Evolutionary conservation across 2,797 vertebrate genomes (phyloP).

Genomic region (Enoplosus armatus): DNA sequence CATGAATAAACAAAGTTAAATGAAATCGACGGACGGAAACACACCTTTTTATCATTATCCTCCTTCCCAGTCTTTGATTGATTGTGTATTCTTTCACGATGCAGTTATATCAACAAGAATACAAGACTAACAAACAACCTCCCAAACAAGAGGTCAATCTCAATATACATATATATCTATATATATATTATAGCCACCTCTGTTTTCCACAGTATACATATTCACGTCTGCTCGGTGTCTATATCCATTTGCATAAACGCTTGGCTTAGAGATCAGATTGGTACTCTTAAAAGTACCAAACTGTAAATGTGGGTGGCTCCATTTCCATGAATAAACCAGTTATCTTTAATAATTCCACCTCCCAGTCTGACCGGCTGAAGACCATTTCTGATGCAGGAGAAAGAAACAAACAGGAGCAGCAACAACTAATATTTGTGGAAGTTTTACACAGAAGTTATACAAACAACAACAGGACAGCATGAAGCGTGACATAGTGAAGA

Average conservation of each 20-base stretch:
- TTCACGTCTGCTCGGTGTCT: conserved; percentile 45
- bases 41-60: not conserved
- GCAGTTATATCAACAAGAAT: not conserved
- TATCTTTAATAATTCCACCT: conserved; percentile 12
- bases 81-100: not conserved
- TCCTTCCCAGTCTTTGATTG: not conserved
- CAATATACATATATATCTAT: too few relatives aligned
- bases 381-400: not conserved
- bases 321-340: conserved; percentile 18
- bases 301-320: not conserved
- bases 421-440: not conserved
- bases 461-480: not conserved
- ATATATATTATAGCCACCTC: not conserved
- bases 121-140: too few relatives aligned
- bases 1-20: not conserved
- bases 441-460: not conserved
- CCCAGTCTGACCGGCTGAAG: not conserved
- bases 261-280: conserved; percentile 15
- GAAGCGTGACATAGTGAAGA: not conserved
- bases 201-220: conserved; percentile 9
- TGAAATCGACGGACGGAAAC: not conserved
- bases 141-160: too few relatives aligned
- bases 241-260: conserved; percentile 30
- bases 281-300: conserved; percentile 17
- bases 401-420: not conserved